phyloP scores from a whole-genome alignment of 2,888 invertebrate species.

The Craniophora ligustri region DNA sequence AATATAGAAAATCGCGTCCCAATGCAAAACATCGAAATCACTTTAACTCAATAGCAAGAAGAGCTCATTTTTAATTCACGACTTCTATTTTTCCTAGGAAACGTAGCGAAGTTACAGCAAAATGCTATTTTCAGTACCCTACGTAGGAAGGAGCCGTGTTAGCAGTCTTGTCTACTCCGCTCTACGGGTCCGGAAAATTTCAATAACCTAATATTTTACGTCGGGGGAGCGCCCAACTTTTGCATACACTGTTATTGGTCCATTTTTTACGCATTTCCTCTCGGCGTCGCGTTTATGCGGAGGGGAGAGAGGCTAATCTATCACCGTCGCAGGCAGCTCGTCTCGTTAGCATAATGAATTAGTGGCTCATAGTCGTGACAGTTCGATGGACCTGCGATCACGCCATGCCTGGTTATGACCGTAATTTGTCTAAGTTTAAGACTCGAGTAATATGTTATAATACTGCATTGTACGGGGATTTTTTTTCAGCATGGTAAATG shows the following conservation, averaged over 20 bases:
- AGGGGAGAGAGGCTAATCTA: constrained; percentile 75
- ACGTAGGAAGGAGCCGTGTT: constrained; percentile 54
- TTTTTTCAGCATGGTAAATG: not conserved
- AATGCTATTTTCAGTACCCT: constrained; percentile 59
- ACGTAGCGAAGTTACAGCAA: constrained; percentile 42
- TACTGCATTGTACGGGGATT: not conserved
- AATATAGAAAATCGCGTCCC: not conserved
- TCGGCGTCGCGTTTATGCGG: constrained; percentile 58
- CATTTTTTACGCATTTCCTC: constrained; percentile 68
- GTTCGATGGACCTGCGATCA: constrained; percentile 35
- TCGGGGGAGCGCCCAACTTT: constrained; percentile 61
- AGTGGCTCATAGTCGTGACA: constrained; percentile 61
- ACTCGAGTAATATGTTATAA: constrained; percentile 8
- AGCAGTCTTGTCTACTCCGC: constrained; percentile 60
- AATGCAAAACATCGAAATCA: constrained; percentile 18
- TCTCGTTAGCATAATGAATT: constrained; percentile 87
- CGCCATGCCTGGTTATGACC: constrained; percentile 41
- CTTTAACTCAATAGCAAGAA: constrained; percentile 23
- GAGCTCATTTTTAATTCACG: constrained; percentile 38
- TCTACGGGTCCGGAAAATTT: constrained; percentile 72
- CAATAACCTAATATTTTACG: constrained; percentile 75
- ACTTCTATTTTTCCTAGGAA: constrained; percentile 25
- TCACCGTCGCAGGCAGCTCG: constrained; percentile 81
- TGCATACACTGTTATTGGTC: constrained; percentile 70
- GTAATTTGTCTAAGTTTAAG: constrained; percentile 35